Conservation (phyloP, 1,140 invertebrate genomes). For the Caligus rogercresseyi region DNA sequence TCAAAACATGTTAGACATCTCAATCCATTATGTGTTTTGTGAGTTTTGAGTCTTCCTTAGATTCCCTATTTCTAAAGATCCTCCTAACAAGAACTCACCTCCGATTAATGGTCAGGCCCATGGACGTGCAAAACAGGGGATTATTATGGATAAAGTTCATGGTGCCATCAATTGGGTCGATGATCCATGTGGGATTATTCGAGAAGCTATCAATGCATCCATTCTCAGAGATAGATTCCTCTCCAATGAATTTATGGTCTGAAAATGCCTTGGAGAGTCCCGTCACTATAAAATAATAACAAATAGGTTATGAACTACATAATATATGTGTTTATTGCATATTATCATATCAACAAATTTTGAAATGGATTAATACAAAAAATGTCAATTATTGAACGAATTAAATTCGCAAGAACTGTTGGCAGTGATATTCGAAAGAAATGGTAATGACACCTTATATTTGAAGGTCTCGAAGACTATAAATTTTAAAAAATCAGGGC, state of each 20-base stretch:
- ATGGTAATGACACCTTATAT: too few relatives aligned
- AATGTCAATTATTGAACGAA: too few relatives aligned
- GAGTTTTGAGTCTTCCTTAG: neutral
- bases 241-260: slow-evolving; percentile 63
- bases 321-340: too few relatives aligned
- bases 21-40: too few relatives aligned
- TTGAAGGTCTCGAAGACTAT: too few relatives aligned
- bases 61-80: neutral
- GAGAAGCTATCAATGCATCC: slow-evolving; percentile 1
- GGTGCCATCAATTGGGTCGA: slow-evolving; percentile 78
- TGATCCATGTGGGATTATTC: slow-evolving; percentile 76
- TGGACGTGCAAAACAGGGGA: slow-evolving; percentile 60
- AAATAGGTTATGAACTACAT: slow-evolving; percentile 38
- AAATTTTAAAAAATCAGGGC: too few relatives aligned
- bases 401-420: too few relatives aligned
- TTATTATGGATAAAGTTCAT: slow-evolving; percentile 78
- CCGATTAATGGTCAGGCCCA: slow-evolving; percentile 28
- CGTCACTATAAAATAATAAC: slow-evolving; percentile 40
- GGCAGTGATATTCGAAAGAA: too few relatives aligned
- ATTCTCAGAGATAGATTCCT: slow-evolving; percentile 44
- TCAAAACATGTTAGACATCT: too few relatives aligned
- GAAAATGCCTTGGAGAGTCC: slow-evolving; percentile 40
- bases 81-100: neutral
- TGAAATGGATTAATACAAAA: too few relatives aligned
- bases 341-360: too few relatives aligned